Conservation (phyloP, 92 coral and sea anemone species). For the Muricea muricata region DNA sequence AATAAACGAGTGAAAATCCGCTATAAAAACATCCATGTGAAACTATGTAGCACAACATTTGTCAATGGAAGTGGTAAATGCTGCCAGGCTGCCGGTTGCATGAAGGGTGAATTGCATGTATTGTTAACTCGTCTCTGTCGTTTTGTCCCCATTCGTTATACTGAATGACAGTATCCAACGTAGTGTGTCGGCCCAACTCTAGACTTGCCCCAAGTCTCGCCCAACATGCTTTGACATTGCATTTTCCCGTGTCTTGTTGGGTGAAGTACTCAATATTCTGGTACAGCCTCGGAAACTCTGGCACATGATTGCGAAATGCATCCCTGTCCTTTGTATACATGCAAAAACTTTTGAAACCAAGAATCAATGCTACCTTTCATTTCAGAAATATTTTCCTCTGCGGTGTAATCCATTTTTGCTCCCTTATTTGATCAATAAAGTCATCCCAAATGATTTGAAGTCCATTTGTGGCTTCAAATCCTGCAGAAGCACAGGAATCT, state of each 20-base stretch:
- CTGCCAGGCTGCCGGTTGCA: too few species aligned
- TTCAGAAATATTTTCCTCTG: background rate
- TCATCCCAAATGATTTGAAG: slow-evolving; percentile 48
- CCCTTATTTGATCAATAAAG: background rate
- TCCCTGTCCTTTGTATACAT: background rate
- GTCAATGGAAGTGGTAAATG: too few species aligned
- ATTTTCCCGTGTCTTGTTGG: slow-evolving; percentile 70
- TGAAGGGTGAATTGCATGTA: too few species aligned
- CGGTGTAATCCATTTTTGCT: background rate
- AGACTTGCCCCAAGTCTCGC: too few species aligned
- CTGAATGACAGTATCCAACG: too few species aligned
- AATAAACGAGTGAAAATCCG: too few species aligned
- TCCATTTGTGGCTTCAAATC: background rate
- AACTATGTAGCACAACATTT: too few species aligned
- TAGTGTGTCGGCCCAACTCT: too few species aligned
- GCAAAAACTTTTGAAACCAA: background rate
- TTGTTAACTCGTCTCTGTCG: too few species aligned
- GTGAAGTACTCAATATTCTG: slow-evolving; percentile 53
- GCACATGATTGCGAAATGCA: slow-evolving; percentile 48
- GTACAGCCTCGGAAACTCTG: slow-evolving; percentile 54
- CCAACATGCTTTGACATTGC: slow-evolving; percentile 64
- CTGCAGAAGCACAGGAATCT: slow-evolving; percentile 5
- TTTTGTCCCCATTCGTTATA: too few species aligned
- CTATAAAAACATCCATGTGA: too few species aligned
- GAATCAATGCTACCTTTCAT: background rate